Conservation (phyloP, 30 jellyfish, hydroid and myxozoan genomes). For the Haliclystus octoradiatus region DNA sequence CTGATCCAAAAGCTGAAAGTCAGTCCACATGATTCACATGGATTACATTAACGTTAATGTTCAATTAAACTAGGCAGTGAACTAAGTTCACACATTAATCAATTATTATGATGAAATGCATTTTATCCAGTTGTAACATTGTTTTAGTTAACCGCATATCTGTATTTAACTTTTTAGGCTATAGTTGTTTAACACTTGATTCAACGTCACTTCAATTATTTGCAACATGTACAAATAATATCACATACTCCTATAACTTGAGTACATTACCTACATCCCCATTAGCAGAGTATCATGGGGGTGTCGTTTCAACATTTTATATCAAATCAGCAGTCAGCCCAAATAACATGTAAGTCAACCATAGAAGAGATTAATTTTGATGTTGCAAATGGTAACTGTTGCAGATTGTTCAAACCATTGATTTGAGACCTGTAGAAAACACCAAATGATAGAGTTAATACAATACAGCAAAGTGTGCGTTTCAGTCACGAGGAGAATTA, state of each 20-base stretch:
- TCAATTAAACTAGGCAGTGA: background rate
- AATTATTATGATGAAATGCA: background rate
- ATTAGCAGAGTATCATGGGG: slow-evolving; percentile 61
- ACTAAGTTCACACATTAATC: too few relatives aligned
- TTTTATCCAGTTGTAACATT: too few relatives aligned
- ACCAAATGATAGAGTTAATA: too few relatives aligned
- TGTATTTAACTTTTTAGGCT: slow-evolving; percentile 76
- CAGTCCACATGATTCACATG: too few relatives aligned
- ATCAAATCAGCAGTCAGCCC: slow-evolving; percentile 90
- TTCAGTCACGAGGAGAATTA: too few relatives aligned
- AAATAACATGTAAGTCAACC: slow-evolving; percentile 64
- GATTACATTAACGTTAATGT: too few relatives aligned
- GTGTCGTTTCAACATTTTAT: slow-evolving; percentile 80
- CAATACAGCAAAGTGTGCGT: too few relatives aligned
- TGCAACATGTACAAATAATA: slow-evolving; percentile 92
- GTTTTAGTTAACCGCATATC: too few relatives aligned
- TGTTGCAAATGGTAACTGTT: background rate
- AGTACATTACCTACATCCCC: slow-evolving; percentile 56
- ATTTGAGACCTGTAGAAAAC: too few relatives aligned
- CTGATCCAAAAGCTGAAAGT: too few relatives aligned
- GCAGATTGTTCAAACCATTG: too few relatives aligned
- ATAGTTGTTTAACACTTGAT: slow-evolving; percentile 63
- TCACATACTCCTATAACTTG: slow-evolving; percentile 59
- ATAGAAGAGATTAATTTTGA: background rate
- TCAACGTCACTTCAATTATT: slow-evolving; percentile 63